phyloP scores from a whole-genome alignment of 2,888 invertebrate species.

The Pteria penguin region DNA sequence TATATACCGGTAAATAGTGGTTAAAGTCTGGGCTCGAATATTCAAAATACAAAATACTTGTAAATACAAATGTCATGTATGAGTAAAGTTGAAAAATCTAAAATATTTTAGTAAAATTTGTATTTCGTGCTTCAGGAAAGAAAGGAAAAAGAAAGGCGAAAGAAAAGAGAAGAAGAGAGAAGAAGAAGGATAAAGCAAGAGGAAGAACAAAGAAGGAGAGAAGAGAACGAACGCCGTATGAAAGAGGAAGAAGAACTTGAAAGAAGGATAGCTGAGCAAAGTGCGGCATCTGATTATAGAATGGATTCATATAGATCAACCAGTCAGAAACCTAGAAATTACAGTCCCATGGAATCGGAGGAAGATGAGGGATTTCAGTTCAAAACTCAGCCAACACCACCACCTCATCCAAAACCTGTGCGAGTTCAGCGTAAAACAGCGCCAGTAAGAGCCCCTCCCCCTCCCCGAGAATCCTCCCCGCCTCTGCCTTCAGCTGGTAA shows the following conservation, averaged over 20 bases:
- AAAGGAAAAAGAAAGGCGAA: slow-evolving; percentile 46
- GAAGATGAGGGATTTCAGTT: background rate
- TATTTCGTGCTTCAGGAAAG: slow-evolving; percentile 42
- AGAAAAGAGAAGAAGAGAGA: slow-evolving; percentile 43
- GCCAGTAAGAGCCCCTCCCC: slow-evolving; percentile 6
- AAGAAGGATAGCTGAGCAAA: slow-evolving; percentile 4
- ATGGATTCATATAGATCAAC: background rate
- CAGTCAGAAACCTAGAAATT: background rate
- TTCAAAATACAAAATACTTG: too few species aligned
- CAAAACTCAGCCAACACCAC: slow-evolving; percentile 39
- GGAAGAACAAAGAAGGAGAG: slow-evolving; percentile 44
- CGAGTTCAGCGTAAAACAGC: slow-evolving; percentile 35
- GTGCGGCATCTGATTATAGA: background rate
- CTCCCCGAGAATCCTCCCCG: background rate
- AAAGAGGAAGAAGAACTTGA: slow-evolving; percentile 37
- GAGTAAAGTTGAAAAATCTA: too few species aligned
- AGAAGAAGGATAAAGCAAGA: slow-evolving; percentile 53
- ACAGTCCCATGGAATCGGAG: background rate
- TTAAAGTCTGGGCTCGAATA: too few species aligned
- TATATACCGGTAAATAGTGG: too few species aligned
- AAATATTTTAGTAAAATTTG: background rate
- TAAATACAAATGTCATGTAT: too few species aligned
- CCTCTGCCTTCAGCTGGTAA: slow-evolving; percentile 19
- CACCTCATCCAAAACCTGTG: slow-evolving; percentile 48
- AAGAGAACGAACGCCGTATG: slow-evolving; percentile 50